Percentiles rank a stretch among this genome's conserved stretches.
Evolutionary conservation across 2,113 vertebrate genomes (phyloP).

Genomic region (Phoxinus phoxinus): DNA sequence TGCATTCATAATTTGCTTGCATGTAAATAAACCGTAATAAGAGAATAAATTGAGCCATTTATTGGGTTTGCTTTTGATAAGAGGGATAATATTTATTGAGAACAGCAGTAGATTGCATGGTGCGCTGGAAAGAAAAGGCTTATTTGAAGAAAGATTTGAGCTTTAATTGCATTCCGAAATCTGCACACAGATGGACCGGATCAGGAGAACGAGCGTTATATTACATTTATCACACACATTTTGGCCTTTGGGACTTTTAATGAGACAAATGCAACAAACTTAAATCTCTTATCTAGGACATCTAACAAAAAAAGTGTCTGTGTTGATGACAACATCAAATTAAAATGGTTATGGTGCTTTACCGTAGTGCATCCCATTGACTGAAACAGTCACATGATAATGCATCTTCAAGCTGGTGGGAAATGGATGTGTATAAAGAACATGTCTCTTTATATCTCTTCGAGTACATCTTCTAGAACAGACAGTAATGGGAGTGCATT

Average conservation of each 20-base stretch:
- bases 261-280: neutral
- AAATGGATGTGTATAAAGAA: neutral
- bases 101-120: slow-evolving; percentile 60
- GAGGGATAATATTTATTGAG: slow-evolving; percentile 77
- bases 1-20: slow-evolving; percentile 39
- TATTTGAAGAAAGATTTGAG: slow-evolving; percentile 77
- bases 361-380: slow-evolving; percentile 1
- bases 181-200: slow-evolving; percentile 66
- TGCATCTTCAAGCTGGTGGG: slow-evolving; percentile 11
- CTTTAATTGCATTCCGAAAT: slow-evolving; percentile 73
- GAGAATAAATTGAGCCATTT: slow-evolving; percentile 66
- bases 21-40: slow-evolving; percentile 53
- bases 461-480: neutral
- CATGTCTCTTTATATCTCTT: neutral
- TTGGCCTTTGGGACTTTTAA: slow-evolving; percentile 16
- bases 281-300: neutral
- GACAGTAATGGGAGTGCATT: slow-evolving; percentile 22
- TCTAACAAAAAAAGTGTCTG: neutral
- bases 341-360: slow-evolving; percentile 21
- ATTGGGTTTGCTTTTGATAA: slow-evolving; percentile 78
- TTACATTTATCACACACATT: neutral
- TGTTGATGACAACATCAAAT: slow-evolving; percentile 23
- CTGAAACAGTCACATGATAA: slow-evolving; percentile 29
- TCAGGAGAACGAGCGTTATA: neutral
- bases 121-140: slow-evolving; percentile 57